Evolutionary conservation across 2,797 vertebrate species (phyloP).

Genomic region (Takifugu ocellatus): DNA sequence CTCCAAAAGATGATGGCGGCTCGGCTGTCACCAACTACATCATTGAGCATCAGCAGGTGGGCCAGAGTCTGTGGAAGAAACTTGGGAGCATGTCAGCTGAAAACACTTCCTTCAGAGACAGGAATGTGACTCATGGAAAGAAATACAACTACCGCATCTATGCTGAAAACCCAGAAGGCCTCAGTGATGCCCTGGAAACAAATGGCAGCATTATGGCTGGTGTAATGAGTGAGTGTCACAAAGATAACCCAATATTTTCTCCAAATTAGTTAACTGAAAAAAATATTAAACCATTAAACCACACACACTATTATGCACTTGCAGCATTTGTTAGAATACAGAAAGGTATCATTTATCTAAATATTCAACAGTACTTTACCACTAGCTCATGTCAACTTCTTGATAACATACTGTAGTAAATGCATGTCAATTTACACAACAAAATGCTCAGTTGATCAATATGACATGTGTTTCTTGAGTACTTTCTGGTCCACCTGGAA

Average conservation of each 20-base stretch:
- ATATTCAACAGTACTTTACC: too few relatives aligned
- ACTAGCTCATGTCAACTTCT: too few relatives aligned
- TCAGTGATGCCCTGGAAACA: constrained; percentile 76
- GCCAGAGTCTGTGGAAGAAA: constrained; percentile 75
- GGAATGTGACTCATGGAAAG: constrained; percentile 74
- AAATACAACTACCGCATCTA: constrained; percentile 82
- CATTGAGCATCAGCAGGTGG: constrained; percentile 74
- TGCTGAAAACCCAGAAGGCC: constrained; percentile 78
- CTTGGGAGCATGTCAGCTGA: constrained; percentile 71
- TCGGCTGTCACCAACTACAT: constrained; percentile 74
- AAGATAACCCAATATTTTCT: constrained; percentile 16
- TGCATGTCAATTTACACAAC: background rate
- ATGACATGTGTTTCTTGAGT: constrained; percentile 56
- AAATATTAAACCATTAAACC: background rate
- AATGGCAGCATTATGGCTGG: constrained; percentile 76
- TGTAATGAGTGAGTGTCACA: constrained; percentile 73
- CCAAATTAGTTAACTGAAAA: too few relatives aligned
- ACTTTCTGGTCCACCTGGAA: constrained; percentile 74
- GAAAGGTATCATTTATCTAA: too few relatives aligned
- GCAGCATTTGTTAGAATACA: too few relatives aligned
- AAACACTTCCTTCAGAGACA: constrained; percentile 71
- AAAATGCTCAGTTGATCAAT: constrained; percentile 18
- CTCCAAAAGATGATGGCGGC: constrained; percentile 79
- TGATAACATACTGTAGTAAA: constrained; percentile 12
- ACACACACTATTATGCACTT: too few relatives aligned